Evolutionary conservation across 2,888 invertebrate genomes (phyloP).

Genomic region (Oscheius sp.): DNA sequence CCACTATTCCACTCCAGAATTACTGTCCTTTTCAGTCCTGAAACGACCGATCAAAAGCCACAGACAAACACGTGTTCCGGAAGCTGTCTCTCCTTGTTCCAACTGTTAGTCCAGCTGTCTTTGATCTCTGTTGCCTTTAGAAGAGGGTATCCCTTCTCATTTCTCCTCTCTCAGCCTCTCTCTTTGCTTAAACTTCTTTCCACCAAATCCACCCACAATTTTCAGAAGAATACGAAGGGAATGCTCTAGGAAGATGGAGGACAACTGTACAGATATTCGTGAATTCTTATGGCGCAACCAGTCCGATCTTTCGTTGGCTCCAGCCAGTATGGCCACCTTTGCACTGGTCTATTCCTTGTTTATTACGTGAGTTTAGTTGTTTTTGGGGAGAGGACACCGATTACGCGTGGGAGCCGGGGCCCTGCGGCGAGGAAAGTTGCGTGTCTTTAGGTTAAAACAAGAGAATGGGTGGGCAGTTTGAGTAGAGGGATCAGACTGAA

Average conservation of each 20-base stretch:
- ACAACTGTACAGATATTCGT: constrained; percentile 53
- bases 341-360: constrained; percentile 64
- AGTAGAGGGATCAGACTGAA: neutral
- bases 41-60: too few relatives aligned
- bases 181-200: neutral
- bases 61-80: too few relatives aligned
- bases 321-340: constrained; percentile 62
- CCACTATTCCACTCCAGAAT: too few relatives aligned
- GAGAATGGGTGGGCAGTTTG: neutral
- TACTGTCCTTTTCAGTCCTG: too few relatives aligned
- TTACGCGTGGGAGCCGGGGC: neutral
- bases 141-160: neutral
- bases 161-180: neutral
- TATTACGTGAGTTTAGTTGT: constrained; percentile 60
- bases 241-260: constrained; percentile 16
- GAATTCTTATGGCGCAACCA: constrained; percentile 63
- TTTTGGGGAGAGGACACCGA: neutral
- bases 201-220: neutral
- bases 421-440: neutral
- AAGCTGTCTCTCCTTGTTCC: too few relatives aligned
- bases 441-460: neutral
- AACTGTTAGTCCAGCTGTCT: too few relatives aligned
- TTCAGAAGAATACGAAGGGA: neutral
- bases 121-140: neutral
- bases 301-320: constrained; percentile 67